Percentiles rank a stretch among this genome's conserved stretches.
phyloP scores from a whole-genome alignment of 2,797 vertebrate genomes.

The Muscicapa comitata region DNA sequence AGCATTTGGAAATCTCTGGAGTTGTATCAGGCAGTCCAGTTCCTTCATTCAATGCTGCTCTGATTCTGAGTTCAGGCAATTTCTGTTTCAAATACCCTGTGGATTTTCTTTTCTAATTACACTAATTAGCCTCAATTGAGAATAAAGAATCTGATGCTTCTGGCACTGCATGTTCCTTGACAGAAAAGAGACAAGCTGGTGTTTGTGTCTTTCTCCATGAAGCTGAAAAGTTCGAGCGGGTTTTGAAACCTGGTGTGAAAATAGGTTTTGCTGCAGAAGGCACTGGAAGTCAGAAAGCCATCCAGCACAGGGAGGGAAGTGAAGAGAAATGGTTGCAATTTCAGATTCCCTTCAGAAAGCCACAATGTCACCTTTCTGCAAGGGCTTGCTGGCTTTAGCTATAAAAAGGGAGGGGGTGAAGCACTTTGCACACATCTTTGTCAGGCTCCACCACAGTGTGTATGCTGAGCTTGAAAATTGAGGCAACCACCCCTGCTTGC shows the following conservation, averaged over 20 bases:
- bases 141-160: background rate
- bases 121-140: background rate
- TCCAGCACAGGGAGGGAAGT: background rate
- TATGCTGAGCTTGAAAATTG: background rate
- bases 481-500: background rate
- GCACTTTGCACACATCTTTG: background rate
- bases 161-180: background rate
- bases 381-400: background rate
- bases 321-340: background rate
- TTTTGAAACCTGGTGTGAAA: background rate
- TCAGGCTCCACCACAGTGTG: accelerated
- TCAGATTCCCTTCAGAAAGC: background rate
- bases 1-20: background rate
- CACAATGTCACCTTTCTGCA: background rate
- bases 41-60: background rate
- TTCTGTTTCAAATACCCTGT: background rate
- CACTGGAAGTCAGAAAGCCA: background rate
- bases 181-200: background rate
- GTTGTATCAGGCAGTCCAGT: background rate
- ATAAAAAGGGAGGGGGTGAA: background rate
- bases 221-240: background rate
- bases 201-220: background rate
- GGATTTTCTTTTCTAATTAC: background rate
- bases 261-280: background rate
- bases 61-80: background rate